Percentiles rank a stretch among this genome's conserved stretches.
phyloP scores from a whole-genome alignment of 2,113 vertebrate species.

The Callaeas wilsoni region DNA sequence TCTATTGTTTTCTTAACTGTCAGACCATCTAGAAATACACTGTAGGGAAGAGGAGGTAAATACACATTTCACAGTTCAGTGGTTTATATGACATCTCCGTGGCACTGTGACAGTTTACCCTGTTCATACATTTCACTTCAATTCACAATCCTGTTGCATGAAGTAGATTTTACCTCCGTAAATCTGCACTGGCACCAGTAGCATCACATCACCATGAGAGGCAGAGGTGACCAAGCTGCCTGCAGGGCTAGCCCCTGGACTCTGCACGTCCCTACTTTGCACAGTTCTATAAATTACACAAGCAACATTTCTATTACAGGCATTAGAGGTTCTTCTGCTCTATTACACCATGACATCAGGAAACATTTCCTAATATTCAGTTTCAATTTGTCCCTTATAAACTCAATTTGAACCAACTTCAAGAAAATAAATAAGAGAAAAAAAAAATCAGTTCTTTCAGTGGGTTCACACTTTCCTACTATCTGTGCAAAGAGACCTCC shows the following conservation, averaged over 20 bases:
- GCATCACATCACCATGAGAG: neutral
- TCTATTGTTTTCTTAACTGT: conserved; percentile 18
- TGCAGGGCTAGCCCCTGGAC: neutral
- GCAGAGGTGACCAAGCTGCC: conserved; percentile 2
- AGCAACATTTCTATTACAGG: conserved; percentile 9
- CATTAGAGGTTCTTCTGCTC: neutral
- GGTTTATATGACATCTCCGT: neutral
- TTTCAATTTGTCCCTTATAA: neutral
- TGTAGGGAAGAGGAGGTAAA: neutral
- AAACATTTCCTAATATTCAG: neutral
- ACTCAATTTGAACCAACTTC: neutral
- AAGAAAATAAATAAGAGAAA: neutral
- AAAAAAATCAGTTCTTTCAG: neutral
- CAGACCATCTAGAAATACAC: neutral
- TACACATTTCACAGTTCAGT: conserved; percentile 44
- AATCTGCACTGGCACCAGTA: neutral
- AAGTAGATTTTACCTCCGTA: conserved; percentile 16
- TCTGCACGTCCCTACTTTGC: neutral
- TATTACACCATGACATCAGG: neutral
- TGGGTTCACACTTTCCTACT: neutral
- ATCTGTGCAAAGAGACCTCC: neutral
- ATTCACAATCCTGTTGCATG: conserved; percentile 9
- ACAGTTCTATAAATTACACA: neutral
- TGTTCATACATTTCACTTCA: conserved; percentile 25
- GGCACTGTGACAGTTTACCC: neutral